A percentile compares a stretch with the other conserved stretches of the same genome.
Conservation (phyloP, 2,113 vertebrate species). For the Rhadina sibilatrix region DNA sequence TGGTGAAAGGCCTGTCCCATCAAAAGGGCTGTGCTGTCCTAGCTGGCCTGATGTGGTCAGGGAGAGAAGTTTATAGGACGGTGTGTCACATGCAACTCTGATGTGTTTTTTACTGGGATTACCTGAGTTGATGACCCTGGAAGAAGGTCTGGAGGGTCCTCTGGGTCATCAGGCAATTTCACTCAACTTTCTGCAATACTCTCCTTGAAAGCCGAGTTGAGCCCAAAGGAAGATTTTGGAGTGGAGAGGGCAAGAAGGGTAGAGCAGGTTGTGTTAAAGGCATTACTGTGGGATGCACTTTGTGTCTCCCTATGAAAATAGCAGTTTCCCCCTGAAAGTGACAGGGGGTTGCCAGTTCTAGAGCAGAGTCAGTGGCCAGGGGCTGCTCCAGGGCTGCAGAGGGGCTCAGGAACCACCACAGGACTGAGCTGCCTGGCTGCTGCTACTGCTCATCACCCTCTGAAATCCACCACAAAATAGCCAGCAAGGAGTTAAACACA, state of each 20-base stretch:
- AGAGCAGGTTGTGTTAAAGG: not conserved
- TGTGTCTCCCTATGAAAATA: not conserved
- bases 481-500: conserved; percentile 16
- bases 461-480: not conserved
- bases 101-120: not conserved
- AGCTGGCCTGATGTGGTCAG: not conserved
- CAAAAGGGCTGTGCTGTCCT: not conserved
- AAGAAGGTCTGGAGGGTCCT: not conserved
- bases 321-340: not conserved
- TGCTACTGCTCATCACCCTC: not conserved
- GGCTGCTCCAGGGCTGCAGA: not conserved
- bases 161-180: not conserved
- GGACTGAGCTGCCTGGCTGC: not conserved
- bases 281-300: not conserved
- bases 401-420: accelerated
- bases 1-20: not conserved
- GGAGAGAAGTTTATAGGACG: not conserved
- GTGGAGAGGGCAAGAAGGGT: accelerated
- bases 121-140: not conserved
- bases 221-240: not conserved
- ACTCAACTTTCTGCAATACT: not conserved
- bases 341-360: too few species aligned
- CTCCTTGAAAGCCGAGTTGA: not conserved
- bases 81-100: accelerated
- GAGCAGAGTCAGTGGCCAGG: not conserved